Conservation (phyloP, 2,888 invertebrate genomes). For the Spodoptera picta region DNA sequence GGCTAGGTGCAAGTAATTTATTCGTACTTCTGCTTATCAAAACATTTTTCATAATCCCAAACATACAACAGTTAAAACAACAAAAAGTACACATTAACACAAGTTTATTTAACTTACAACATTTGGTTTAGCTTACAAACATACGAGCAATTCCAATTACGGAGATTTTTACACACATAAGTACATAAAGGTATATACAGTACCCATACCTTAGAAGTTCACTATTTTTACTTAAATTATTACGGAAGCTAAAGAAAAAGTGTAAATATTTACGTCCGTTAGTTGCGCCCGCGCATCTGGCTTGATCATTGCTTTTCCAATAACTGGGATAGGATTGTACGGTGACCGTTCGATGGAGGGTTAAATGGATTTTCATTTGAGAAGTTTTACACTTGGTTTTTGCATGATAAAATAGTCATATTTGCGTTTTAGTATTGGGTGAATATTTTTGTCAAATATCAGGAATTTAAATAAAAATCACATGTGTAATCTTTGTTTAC, state of each 20-base stretch:
- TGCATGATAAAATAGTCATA: too few relatives aligned
- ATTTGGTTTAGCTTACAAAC: conserved; percentile 7
- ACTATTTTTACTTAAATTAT: conserved; percentile 67
- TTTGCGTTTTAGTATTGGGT: too few relatives aligned
- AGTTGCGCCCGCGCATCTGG: conserved; percentile 63
- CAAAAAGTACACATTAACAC: conserved; percentile 16
- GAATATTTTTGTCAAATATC: neutral
- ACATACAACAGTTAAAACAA: conserved; percentile 22
- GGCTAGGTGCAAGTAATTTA: too few relatives aligned
- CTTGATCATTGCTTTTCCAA: conserved; percentile 56
- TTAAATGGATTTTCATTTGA: neutral
- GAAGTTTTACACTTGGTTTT: too few relatives aligned
- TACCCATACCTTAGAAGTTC: conserved; percentile 55
- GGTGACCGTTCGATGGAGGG: conserved; percentile 37
- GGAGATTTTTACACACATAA: conserved; percentile 34
- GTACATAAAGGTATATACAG: conserved; percentile 48
- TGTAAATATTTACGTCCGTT: conserved; percentile 79
- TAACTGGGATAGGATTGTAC: conserved; percentile 48
- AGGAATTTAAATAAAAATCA: too few relatives aligned
- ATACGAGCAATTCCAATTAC: conserved; percentile 1
- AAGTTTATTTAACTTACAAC: conserved; percentile 31
- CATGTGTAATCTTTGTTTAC: too few relatives aligned
- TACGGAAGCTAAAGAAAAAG: conserved; percentile 76
- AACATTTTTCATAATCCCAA: neutral
- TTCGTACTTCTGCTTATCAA: too few relatives aligned